Evolutionary conservation across 2,888 invertebrate genomes (phyloP), one percentile per base, ranked within the genome.

Genomic region (Epirrhoe tristata): DNA sequence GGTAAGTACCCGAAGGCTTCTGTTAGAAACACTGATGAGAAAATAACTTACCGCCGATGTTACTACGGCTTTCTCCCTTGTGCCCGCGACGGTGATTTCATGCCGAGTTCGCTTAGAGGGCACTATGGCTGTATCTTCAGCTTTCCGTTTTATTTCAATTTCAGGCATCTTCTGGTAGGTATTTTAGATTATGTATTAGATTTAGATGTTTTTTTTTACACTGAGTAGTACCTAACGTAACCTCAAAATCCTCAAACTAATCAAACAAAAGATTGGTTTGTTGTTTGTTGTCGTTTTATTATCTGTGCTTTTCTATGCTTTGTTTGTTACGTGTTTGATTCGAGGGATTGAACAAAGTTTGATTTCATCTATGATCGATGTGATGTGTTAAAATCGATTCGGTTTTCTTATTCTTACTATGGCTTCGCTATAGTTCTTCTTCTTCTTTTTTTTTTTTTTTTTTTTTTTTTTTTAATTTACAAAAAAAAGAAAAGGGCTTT

Each of bases 21-120:
- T 24, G 24, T 3, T 24, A 24, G 3, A 24, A 24, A 24, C 24
- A 24, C 24, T 24, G 24, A 24, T 39, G 16, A 12, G 6, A 46
- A 51, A 55, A 67, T 63, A 50, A 17, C 34, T 94, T 93, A 97
- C 97, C 79, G 95, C 93, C 79, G 96, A 89, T 72, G 93, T 96
- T 64, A 96, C 93, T n/a, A 97, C 94, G 12, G 96, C 96, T 84
- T 96, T 97, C 83, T 96, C 97, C 81, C 96, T 95, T 73, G 95
- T 96, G 58, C 95, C 96, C 14, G 95, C 94, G 0, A 94, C 93
- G n/a, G 96, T 94, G 71, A 93, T 89, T 84, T 98, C 98, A 94
- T 95, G 96, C 81, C 95, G 95, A 3, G 94, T 94, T 77, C 95
- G 95, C 82, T 97, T 97, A 0, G 95, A 84, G 43, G 94, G 91